A percentile compares a stretch with the other conserved stretches of the same genome.
Evolutionary conservation across 2,113 vertebrate species (phyloP).

Genomic region (Clarias magur): DNA sequence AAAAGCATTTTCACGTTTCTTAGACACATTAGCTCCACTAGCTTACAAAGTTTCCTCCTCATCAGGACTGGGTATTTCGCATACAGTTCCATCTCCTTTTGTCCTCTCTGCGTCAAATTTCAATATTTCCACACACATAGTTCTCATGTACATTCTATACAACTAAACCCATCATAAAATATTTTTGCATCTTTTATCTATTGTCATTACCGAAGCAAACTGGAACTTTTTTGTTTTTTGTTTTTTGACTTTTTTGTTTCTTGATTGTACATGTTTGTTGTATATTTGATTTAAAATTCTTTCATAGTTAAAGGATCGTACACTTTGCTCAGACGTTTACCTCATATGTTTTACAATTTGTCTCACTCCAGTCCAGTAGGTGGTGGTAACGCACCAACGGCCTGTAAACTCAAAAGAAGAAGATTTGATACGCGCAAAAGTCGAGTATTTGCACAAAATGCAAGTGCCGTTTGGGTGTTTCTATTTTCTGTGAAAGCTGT

Average conservation of each 20-base stretch:
- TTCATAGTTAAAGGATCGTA: not conserved
- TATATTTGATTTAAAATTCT: not conserved
- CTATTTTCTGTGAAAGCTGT: no score
- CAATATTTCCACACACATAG: not conserved
- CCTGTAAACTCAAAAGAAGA: no score
- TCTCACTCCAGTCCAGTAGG: no score
- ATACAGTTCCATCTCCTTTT: not conserved
- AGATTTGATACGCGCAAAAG: no score
- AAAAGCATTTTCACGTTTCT: not conserved
- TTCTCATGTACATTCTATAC: not conserved
- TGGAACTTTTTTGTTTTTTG: no score
- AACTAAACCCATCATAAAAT: not conserved
- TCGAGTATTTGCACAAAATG: no score
- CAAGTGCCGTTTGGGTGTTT: no score
- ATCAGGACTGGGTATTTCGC: not conserved
- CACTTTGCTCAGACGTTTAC: not conserved
- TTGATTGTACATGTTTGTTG: not conserved
- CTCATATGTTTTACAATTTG: not conserved
- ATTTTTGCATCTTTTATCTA: not conserved
- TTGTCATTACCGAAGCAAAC: not conserved
- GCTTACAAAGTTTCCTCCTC: not conserved
- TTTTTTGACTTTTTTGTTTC: not conserved
- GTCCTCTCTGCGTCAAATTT: not conserved
- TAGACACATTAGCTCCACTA: not conserved
- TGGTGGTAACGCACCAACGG: no score